phyloP scores from a whole-genome alignment of 2,113 vertebrate genomes.

The Microtus ochrogaster region DNA sequence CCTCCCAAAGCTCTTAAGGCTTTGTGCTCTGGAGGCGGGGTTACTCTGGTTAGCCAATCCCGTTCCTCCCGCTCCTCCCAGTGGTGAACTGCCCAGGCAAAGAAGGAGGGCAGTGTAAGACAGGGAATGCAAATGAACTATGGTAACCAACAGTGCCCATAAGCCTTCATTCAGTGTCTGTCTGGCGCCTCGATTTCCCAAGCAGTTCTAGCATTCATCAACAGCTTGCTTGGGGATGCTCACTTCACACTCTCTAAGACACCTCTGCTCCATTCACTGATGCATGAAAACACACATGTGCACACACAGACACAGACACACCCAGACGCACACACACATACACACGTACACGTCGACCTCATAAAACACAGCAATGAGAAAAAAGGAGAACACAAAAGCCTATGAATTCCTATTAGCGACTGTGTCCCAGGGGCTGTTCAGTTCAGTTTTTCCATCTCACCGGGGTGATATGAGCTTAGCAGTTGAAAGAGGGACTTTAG shows the following conservation, averaged over 20 bases:
- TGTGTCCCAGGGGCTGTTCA: accelerated
- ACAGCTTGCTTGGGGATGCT: neutral
- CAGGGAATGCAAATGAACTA: neutral
- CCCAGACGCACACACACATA: neutral
- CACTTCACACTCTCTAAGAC: neutral
- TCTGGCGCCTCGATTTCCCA: neutral
- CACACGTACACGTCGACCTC: neutral
- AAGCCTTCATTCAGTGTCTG: neutral
- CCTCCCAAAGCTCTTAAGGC: too few relatives aligned
- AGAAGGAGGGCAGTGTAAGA: neutral
- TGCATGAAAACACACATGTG: neutral
- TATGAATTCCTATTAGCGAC: neutral
- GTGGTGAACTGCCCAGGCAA: neutral
- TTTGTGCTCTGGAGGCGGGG: neutral
- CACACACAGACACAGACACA: neutral
- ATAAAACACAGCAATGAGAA: neutral
- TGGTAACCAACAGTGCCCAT: accelerated
- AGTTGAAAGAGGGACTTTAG: neutral
- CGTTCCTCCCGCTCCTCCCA: neutral
- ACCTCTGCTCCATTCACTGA: neutral
- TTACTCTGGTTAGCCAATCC: neutral
- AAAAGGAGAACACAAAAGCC: neutral
- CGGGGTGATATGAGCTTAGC: neutral
- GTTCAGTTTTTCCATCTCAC: neutral
- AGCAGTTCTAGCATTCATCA: neutral